These are phyloP conservation scores for Maylandia zebra DNA, from an alignment of 2,113 vertebrate species.

Conservation along the genomic window DNA sequence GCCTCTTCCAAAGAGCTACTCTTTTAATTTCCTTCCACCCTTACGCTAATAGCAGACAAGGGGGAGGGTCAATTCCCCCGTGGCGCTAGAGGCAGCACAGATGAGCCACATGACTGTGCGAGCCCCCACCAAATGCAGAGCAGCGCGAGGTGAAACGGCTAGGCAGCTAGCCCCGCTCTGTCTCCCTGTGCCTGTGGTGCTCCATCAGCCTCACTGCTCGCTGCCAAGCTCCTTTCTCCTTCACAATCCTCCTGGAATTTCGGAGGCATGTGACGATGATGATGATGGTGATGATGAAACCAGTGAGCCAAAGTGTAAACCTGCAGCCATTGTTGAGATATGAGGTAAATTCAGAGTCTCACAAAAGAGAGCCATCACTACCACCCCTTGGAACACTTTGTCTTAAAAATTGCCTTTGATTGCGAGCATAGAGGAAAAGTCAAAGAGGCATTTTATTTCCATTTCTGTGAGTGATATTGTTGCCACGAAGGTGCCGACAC, in stretches of 20 bases:
- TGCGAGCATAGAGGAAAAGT: slow-evolving; percentile 7
- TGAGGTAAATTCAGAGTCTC: background rate
- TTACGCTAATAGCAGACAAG: slow-evolving; percentile 18
- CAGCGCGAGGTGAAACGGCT: background rate
- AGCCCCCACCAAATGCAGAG: background rate
- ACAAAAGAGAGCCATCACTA: background rate
- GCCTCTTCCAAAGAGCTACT: slow-evolving; percentile 18
- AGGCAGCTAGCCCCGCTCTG: background rate
- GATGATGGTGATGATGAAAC: slow-evolving; percentile 23
- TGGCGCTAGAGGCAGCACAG: slow-evolving; percentile 34
- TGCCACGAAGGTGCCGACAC: slow-evolving; percentile 16
- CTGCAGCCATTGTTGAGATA: background rate
- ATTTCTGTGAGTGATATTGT: slow-evolving; percentile 33
- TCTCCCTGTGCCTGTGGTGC: background rate
- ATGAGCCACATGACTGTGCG: slow-evolving; percentile 44
- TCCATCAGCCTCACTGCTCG: background rate
- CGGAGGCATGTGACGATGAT: background rate
- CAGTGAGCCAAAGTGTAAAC: slow-evolving; percentile 7
- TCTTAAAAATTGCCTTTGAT: slow-evolving; percentile 16
- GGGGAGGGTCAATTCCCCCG: slow-evolving; percentile 13
- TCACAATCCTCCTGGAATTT: slow-evolving; percentile 9
- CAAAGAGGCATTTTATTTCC: slow-evolving; percentile 31
- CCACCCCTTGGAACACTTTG: background rate
- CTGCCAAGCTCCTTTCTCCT: background rate
- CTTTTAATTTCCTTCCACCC: slow-evolving; percentile 50